A percentile compares a stretch with the other conserved stretches of the same genome.
Evolutionary conservation across 2,888 invertebrate species (phyloP).

Genomic region (Caenorhabditis angaria): DNA sequence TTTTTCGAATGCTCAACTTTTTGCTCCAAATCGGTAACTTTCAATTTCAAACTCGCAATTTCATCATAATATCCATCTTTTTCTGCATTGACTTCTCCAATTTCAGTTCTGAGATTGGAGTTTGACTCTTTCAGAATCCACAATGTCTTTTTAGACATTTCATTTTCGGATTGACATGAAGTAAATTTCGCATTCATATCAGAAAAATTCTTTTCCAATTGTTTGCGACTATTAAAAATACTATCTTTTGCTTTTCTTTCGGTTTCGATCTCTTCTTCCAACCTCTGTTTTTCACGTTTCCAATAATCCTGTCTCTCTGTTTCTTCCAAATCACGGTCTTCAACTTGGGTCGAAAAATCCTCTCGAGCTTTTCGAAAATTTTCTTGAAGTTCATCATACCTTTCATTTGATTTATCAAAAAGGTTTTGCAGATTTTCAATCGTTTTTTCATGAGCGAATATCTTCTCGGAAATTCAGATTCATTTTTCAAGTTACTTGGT

Average conservation of each 20-base stretch:
- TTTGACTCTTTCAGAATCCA: slow-evolving; percentile 37
- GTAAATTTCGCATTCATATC: slow-evolving; percentile 92
- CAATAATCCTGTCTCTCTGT: slow-evolving; percentile 90
- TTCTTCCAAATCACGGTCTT: slow-evolving; percentile 89
- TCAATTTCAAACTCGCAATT: slow-evolving; percentile 22
- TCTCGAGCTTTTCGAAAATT: slow-evolving; percentile 79
- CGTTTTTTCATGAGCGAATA: slow-evolving; percentile 93
- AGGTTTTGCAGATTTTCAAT: too few species aligned
- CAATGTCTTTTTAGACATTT: slow-evolving; percentile 42
- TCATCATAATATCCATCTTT: slow-evolving; percentile 45
- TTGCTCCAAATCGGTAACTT: too few species aligned
- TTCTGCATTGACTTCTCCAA: slow-evolving; percentile 46
- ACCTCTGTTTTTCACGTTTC: slow-evolving; percentile 83
- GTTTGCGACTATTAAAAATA: slow-evolving; percentile 80
- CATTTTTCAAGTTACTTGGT: slow-evolving; percentile 99
- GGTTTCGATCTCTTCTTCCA: slow-evolving; percentile 91
- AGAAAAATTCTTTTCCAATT: slow-evolving; percentile 74
- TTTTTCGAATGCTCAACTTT: too few species aligned
- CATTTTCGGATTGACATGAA: slow-evolving; percentile 31
- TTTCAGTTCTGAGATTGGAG: slow-evolving; percentile 63
- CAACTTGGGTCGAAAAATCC: slow-evolving; percentile 90
- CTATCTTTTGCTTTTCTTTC: slow-evolving; percentile 75
- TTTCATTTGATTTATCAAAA: too few species aligned
- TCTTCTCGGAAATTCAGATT: slow-evolving; percentile 96
- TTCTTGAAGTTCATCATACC: slow-evolving; percentile 85